Evolutionary conservation across 2,888 invertebrate species (phyloP).

Genomic region (Volucella inflata): DNA sequence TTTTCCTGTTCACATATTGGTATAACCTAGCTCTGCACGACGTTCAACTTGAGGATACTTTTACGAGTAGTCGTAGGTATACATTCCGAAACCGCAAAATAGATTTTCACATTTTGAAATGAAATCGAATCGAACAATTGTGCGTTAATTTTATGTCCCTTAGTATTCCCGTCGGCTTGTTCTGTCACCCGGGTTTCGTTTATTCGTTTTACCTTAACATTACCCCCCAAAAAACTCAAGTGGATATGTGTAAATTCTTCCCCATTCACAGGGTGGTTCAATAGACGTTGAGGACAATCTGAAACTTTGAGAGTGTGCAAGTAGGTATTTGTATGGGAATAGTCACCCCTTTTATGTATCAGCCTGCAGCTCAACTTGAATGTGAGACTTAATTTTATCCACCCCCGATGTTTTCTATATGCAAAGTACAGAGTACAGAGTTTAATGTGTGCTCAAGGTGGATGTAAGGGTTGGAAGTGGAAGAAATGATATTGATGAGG

Average conservation of each 20-base stretch:
- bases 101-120: conserved; percentile 52
- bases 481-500: conserved; percentile 64
- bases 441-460: background rate
- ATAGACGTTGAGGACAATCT: conserved; percentile 35
- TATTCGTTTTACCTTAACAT: background rate
- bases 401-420: conserved; percentile 31
- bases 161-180: conserved; percentile 4
- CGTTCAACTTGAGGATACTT: conserved; percentile 1
- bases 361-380: conserved; percentile 30
- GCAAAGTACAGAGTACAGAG: conserved; percentile 21
- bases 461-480: background rate
- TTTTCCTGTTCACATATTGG: background rate
- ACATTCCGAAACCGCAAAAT: conserved; percentile 70
- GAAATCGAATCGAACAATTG: conserved; percentile 70
- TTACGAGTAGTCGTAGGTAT: background rate
- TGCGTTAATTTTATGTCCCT: conserved; percentile 71
- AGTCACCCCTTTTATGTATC: conserved; percentile 29
- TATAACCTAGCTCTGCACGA: background rate
- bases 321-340: background rate
- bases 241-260: conserved; percentile 55
- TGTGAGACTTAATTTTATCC: background rate
- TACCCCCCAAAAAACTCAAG: conserved; percentile 37
- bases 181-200: conserved; percentile 5
- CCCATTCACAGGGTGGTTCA: conserved; percentile 39
- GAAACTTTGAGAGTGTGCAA: background rate